Evolutionary conservation across 2,888 invertebrate species (phyloP).

Genomic region (Drosophila siamana): DNA sequence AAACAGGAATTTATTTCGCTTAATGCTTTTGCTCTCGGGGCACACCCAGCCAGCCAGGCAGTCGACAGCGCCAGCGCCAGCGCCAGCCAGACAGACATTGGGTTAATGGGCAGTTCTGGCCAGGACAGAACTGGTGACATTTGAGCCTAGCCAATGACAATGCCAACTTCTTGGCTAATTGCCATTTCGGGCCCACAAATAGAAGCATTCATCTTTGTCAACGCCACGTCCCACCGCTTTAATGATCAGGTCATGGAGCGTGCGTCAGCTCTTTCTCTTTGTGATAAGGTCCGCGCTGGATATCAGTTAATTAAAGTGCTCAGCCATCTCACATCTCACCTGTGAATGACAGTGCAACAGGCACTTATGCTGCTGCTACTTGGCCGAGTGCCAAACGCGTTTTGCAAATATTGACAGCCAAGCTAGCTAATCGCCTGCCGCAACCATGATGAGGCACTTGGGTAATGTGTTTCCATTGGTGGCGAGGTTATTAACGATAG

Average conservation of each 20-base stretch:
- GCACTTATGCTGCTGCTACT: conserved; percentile 28
- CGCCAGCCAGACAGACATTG: neutral
- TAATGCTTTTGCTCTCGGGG: conserved; percentile 15
- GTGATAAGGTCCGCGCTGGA: conserved; percentile 28
- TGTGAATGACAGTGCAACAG: conserved; percentile 18
- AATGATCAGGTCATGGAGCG: conserved; percentile 23
- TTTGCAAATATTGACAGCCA: conserved; percentile 53
- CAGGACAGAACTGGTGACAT: conserved; percentile 32
- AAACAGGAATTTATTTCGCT: conserved; percentile 62
- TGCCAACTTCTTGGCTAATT: conserved; percentile 57
- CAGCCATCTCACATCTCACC: conserved; percentile 25
- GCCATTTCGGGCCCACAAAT: conserved; percentile 46
- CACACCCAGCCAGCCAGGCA: conserved; percentile 34
- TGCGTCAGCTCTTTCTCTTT: conserved; percentile 35
- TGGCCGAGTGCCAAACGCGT: conserved; percentile 24
- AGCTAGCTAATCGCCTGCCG: conserved; percentile 33
- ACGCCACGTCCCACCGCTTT: conserved; percentile 4
- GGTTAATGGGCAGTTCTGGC: neutral
- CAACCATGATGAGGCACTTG: conserved; percentile 36
- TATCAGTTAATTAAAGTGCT: conserved; percentile 62
- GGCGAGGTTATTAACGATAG: conserved; percentile 1
- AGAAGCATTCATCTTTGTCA: conserved; percentile 72
- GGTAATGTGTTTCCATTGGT: conserved; percentile 18
- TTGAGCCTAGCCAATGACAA: conserved; percentile 40
- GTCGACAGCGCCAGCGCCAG: neutral